Base-by-base conservation (phyloP, 2,113 vertebrate species). In the Psettodes erumei region DNA sequence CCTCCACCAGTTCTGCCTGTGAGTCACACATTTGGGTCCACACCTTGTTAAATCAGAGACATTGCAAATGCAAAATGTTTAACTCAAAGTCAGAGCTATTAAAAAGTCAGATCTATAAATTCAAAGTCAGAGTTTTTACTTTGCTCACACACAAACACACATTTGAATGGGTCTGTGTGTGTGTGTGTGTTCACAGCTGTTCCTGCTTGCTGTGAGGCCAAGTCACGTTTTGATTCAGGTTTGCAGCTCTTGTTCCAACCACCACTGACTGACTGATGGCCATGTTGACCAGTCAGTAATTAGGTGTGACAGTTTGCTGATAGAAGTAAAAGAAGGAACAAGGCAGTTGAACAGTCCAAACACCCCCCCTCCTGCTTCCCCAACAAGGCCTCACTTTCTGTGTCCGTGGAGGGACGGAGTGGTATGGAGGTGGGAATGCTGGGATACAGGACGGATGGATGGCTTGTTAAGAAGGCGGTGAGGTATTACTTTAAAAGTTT, bases 401-500 rank as follows among this genome's bases (percentile, higher is more conserved):
- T 70, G 77, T 88, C 83, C 80, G 38, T 43, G 51, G 77, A 81
- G 82, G 73, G 72, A 82, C 18, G 72, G 37, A 84, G 86, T 33
- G 4, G 68, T 81, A 71, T 68, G 79, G 80, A 86, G 83, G 88
- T 70, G 89, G 89, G 81, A 87, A 87, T 53, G 8, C 79, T 69
- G 76, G 68, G 84, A 82, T 76, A 67, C 72, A 79, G 75, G 81
- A 86, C 23, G 84, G 86, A 85, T 83, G 85, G 82, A 87, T 55
- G 77, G 76, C 89, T 84, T 89, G 84, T 84, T 86, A 85, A 86
- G 82, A 88, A 82, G 89, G 89, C 81, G 82, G 81, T 85, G 85
- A 89, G 83, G 86, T 91, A 92, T 93, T 88, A 87, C 89, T 93
- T 91, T 90, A 90, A 91, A 92, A 82, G 83, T 85, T 69, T 87